Evolutionary conservation across 2,113 vertebrate species (phyloP).

Genomic region (Rhipidura dahli): DNA sequence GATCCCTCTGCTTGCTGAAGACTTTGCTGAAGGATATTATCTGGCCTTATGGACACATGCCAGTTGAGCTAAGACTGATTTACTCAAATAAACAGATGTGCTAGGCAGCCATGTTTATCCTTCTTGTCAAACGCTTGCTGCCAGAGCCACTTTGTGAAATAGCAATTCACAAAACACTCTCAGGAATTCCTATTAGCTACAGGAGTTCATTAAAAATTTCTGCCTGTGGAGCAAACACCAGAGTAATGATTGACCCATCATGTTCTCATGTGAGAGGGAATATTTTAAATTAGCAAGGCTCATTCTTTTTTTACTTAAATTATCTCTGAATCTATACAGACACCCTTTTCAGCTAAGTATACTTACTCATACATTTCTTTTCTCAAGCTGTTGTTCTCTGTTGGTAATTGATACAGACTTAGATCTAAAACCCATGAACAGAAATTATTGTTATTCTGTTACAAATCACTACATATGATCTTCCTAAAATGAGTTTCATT

Average conservation of each 20-base stretch:
- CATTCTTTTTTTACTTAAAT: conserved; percentile 18
- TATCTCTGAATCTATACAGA: background rate
- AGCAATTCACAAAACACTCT: conserved; percentile 55
- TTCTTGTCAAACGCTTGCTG: conserved; percentile 52
- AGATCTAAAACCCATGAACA: background rate
- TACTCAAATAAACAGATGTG: conserved; percentile 50
- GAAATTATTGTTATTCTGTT: background rate
- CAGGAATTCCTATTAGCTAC: conserved; percentile 60
- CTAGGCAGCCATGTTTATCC: conserved; percentile 60
- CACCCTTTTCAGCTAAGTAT: background rate
- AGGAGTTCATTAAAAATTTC: conserved; percentile 63
- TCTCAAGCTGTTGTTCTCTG: background rate
- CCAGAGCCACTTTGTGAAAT: conserved; percentile 52
- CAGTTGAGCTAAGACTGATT: conserved; percentile 47
- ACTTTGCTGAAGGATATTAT: conserved; percentile 21
- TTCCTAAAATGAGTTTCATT: background rate
- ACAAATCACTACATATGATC: background rate
- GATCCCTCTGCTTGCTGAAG: conserved; percentile 35
- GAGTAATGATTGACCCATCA: conserved; percentile 57
- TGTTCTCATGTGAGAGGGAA: conserved; percentile 23
- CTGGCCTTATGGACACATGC: conserved; percentile 37
- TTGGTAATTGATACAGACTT: background rate
- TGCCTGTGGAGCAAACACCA: conserved; percentile 34
- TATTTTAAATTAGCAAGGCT: conserved; percentile 35
- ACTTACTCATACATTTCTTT: background rate